Evolutionary conservation across 2,888 invertebrate species (phyloP).

Genomic region (Coenonympha glycerion): DNA sequence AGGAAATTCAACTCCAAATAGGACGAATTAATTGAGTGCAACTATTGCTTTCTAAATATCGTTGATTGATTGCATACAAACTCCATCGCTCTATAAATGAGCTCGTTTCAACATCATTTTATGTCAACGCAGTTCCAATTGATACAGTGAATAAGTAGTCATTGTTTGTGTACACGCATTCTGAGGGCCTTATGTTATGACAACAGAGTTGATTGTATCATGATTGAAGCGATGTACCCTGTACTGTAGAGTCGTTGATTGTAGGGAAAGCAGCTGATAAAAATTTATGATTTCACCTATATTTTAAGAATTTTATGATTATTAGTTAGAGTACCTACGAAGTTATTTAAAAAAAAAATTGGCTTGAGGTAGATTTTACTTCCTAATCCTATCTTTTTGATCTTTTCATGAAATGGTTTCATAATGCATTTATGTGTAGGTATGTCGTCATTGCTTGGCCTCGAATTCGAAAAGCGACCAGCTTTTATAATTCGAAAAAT

Average conservation of each 20-base stretch:
- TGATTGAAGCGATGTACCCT: constrained; percentile 16
- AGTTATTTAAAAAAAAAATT: no score
- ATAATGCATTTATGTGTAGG: no score
- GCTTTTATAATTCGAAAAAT: no score
- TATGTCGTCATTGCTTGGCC: no score
- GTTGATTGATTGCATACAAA: not conserved
- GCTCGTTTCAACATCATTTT: not conserved
- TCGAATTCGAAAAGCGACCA: no score
- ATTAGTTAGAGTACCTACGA: no score
- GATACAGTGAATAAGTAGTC: not conserved
- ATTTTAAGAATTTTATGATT: no score
- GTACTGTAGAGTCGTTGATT: constrained; percentile 1
- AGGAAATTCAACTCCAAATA: not conserved
- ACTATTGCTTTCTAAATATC: no score
- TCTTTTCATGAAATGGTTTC: no score
- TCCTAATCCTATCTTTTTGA: no score
- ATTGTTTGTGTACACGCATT: not conserved
- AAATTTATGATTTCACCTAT: constrained; percentile 13
- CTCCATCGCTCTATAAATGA: not conserved
- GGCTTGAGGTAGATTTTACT: no score
- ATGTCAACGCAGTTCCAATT: not conserved
- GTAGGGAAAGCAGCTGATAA: not conserved
- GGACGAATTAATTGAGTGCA: not conserved
- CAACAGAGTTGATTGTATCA: constrained; percentile 19
- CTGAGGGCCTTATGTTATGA: not conserved